phyloP scores from a whole-genome alignment of 2,113 vertebrate species.

The Triplophysa dalaica region DNA sequence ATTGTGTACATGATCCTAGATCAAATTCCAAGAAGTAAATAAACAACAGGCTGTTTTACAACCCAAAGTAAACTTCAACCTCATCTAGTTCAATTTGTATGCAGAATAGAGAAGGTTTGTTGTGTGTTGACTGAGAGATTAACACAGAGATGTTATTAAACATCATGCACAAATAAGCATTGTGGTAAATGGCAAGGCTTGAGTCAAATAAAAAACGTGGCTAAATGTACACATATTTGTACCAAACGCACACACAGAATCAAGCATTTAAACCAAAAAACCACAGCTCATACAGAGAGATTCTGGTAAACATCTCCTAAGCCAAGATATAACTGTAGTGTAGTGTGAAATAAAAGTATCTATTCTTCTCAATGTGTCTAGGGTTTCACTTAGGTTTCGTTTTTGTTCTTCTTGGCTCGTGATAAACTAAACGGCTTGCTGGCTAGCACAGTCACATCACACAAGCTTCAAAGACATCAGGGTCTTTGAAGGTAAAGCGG shows the following conservation, averaged over 20 bases:
- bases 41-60: constrained; percentile 26
- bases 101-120: neutral
- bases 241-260: neutral
- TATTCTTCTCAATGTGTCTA: neutral
- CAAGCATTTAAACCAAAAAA: constrained; percentile 4
- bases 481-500: constrained; percentile 33
- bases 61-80: neutral
- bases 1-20: neutral
- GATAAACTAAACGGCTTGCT: constrained; percentile 42
- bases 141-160: neutral
- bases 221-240: too few species aligned
- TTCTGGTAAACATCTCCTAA: neutral
- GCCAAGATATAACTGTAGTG: constrained; percentile 11
- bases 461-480: constrained; percentile 38
- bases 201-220: neutral
- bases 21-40: constrained; percentile 8
- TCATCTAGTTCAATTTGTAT: constrained; percentile 17
- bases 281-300: neutral
- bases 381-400: constrained; percentile 31
- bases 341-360: constrained; percentile 22
- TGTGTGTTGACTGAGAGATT: constrained; percentile 19
- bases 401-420: constrained; percentile 28
- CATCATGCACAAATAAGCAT: neutral
- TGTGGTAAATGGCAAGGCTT: neutral
- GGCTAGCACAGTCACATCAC: constrained; percentile 20